Percentiles rank a stretch among this genome's conserved stretches.
These are phyloP conservation scores for Apistogramma diplotaenia DNA, from an alignment of 2,113 vertebrate genomes.

Conservation along the genomic window DNA sequence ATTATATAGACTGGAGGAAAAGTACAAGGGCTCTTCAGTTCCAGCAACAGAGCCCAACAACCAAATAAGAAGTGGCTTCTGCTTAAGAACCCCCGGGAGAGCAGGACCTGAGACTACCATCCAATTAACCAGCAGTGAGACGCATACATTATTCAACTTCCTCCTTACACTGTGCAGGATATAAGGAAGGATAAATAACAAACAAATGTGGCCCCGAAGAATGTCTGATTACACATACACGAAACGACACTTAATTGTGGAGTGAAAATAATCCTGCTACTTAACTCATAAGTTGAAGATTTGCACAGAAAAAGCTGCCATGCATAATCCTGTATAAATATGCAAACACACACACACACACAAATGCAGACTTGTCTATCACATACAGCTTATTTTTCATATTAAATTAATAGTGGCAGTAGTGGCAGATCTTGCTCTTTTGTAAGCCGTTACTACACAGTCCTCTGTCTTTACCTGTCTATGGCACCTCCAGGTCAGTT, in stretches of 20 bases:
- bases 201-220: neutral
- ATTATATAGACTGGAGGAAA: slow-evolving; percentile 12
- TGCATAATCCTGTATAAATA: neutral
- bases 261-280: slow-evolving; percentile 4
- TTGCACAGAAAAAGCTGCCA: neutral
- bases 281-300: neutral
- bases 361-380: too few relatives aligned
- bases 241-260: neutral
- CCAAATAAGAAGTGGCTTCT: slow-evolving; percentile 5
- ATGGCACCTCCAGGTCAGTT: slow-evolving; percentile 24
- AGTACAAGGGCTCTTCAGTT: slow-evolving; percentile 28
- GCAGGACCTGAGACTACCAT: slow-evolving; percentile 3
- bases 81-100: slow-evolving; percentile 14
- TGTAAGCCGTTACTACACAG: neutral
- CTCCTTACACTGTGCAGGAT: neutral
- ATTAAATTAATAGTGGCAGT: slow-evolving; percentile 35
- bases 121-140: slow-evolving; percentile 23
- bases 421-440: neutral
- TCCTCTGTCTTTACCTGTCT: neutral
- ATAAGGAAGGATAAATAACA: neutral
- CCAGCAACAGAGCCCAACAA: neutral
- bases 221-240: neutral
- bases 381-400: slow-evolving; percentile 20
- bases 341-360: neutral
- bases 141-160: neutral